These are phyloP conservation scores for Lithosia quadra DNA, from an alignment of 2,888 invertebrate species.

Conservation along the genomic window DNA sequence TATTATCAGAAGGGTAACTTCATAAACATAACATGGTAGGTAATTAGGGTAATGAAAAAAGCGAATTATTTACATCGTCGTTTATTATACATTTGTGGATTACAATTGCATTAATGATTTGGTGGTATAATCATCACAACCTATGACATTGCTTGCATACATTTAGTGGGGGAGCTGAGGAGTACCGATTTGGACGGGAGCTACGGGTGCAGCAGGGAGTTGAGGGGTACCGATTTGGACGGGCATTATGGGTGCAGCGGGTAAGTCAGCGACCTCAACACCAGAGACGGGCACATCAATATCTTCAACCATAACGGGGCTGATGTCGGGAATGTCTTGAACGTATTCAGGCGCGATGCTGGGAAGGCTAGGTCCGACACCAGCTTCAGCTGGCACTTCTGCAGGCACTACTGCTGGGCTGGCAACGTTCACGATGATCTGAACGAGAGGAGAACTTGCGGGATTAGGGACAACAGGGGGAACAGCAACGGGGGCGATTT, in stretches of 20 bases:
- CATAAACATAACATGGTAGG: no score
- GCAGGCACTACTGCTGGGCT: constrained; percentile 16
- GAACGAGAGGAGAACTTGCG: constrained; percentile 38
- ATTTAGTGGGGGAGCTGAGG: constrained; percentile 49
- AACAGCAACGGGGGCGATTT: constrained; percentile 12
- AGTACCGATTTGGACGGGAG: constrained; percentile 44
- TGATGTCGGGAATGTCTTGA: not conserved
- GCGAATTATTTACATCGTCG: not conserved
- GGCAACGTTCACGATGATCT: constrained; percentile 55
- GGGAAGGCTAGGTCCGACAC: not conserved
- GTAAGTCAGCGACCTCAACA: constrained; percentile 20
- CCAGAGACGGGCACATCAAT: constrained; percentile 27
- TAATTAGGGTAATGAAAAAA: not conserved
- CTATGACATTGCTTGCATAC: constrained; percentile 17
- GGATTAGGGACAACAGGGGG: constrained; percentile 27
- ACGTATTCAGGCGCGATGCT: not conserved
- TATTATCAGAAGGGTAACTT: no score
- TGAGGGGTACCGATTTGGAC: not conserved
- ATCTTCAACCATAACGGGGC: not conserved
- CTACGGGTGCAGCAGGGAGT: not conserved
- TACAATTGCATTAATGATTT: not conserved
- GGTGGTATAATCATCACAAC: constrained; percentile 32
- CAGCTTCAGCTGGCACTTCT: constrained; percentile 6
- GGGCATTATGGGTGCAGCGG: not conserved
- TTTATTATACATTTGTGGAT: not conserved